These are phyloP conservation scores for Xylophagus ater DNA, from an alignment of 2,888 invertebrate genomes.

Conservation along the genomic window DNA sequence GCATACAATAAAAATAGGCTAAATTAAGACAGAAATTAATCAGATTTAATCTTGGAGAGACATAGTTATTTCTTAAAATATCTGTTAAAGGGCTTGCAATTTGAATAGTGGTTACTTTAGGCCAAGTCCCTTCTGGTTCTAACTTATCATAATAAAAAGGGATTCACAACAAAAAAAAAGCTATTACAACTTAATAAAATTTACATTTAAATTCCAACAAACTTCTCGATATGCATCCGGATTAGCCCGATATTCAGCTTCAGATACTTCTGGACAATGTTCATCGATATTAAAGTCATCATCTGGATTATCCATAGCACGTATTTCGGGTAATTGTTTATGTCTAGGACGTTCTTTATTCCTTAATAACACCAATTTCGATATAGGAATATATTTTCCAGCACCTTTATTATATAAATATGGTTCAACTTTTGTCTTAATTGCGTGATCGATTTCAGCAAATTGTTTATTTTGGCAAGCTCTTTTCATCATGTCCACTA, in stretches of 20 bases:
- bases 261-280: slow-evolving; percentile 55
- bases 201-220: slow-evolving; percentile 77
- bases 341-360: slow-evolving; percentile 76
- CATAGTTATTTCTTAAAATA: no score
- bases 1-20: no score
- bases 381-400: slow-evolving; percentile 82
- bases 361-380: slow-evolving; percentile 73
- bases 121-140: no score
- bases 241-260: slow-evolving; percentile 50
- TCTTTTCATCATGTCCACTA: slow-evolving; percentile 87
- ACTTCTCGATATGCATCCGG: slow-evolving; percentile 68
- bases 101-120: no score
- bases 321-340: slow-evolving; percentile 65
- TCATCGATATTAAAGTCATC: slow-evolving; percentile 75
- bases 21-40: no score
- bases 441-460: slow-evolving; percentile 84
- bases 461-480: slow-evolving; percentile 83
- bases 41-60: no score
- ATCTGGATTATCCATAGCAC: slow-evolving; percentile 72
- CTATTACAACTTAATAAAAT: no score
- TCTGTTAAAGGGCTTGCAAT: no score
- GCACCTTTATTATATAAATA: slow-evolving; percentile 89
- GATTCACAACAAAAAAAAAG: no score
- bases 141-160: no score
- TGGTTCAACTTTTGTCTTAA: slow-evolving; percentile 81